These are phyloP conservation scores for Camelus dromedarius DNA, from an alignment of 2,113 vertebrate genomes.

Conservation along the genomic window DNA sequence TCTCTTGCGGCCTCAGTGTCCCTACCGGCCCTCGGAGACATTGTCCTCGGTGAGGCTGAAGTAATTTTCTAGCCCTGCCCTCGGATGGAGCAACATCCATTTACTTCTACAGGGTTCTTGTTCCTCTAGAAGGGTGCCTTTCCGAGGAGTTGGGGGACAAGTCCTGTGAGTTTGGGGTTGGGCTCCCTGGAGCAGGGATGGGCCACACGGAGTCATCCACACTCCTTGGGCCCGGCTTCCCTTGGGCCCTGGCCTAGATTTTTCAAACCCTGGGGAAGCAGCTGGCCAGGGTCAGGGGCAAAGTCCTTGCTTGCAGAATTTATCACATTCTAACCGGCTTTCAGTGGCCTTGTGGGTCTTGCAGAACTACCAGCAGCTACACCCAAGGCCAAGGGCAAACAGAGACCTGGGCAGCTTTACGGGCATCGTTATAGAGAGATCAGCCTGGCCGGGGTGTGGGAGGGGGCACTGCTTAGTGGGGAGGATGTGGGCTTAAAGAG, in stretches of 20 bases:
- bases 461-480: background rate
- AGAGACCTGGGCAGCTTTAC: background rate
- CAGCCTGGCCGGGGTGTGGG: background rate
- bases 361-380: background rate
- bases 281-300: background rate
- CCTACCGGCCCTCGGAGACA: background rate
- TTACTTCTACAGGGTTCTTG: background rate
- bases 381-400: constrained; percentile 28
- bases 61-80: background rate
- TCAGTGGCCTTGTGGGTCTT: background rate
- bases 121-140: background rate
- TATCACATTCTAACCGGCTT: background rate
- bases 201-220: background rate
- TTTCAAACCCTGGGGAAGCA: background rate
- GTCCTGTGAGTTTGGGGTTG: background rate
- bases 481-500: background rate
- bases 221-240: background rate
- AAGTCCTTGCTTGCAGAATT: background rate
- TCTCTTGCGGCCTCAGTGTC: background rate
- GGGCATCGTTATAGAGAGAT: background rate
- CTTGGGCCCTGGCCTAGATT: background rate
- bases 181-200: background rate
- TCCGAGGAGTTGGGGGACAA: too few relatives aligned
- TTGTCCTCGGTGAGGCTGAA: background rate
- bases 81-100: too few relatives aligned